These are phyloP conservation scores for Adelges cooleyi DNA, from an alignment of 1,140 invertebrate genomes.

Conservation along the genomic window DNA sequence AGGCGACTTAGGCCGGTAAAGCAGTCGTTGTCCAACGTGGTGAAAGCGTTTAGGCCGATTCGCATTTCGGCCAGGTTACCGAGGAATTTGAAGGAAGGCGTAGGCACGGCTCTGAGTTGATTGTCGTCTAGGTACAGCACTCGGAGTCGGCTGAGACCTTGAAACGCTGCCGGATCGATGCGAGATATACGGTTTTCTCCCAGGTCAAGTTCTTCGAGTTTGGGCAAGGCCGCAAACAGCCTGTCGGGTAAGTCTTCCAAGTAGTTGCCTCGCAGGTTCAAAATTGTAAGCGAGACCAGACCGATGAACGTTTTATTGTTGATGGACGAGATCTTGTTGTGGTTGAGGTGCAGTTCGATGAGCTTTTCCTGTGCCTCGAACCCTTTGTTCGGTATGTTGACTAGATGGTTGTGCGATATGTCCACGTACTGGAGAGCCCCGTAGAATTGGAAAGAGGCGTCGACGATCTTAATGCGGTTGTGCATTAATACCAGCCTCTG, in stretches of 20 bases:
- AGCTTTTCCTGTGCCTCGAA: constrained; percentile 69
- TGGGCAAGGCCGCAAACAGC: constrained; percentile 59
- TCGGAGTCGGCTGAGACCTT: constrained; percentile 58
- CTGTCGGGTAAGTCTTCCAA: constrained; percentile 62
- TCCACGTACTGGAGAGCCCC: constrained; percentile 69
- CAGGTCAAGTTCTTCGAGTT: constrained; percentile 73
- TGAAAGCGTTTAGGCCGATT: constrained; percentile 69
- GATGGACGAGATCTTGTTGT: constrained; percentile 71
- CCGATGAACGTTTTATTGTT: constrained; percentile 68
- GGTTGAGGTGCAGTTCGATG: constrained; percentile 65
- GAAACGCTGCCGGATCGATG: constrained; percentile 66
- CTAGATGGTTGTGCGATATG: constrained; percentile 67
- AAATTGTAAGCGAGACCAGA: constrained; percentile 58
- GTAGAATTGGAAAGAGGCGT: constrained; percentile 75
- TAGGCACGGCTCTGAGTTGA: constrained; percentile 61
- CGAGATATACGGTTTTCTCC: constrained; percentile 72
- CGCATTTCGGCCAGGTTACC: constrained; percentile 68
- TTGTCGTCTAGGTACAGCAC: constrained; percentile 78
- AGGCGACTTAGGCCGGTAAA: constrained; percentile 63
- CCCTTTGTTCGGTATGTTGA: constrained; percentile 61
- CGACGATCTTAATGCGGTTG: constrained; percentile 75
- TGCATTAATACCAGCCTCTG: constrained; percentile 68
- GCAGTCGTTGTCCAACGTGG: constrained; percentile 55
- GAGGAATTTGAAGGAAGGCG: constrained; percentile 54
- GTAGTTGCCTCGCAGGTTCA: constrained; percentile 71